Evolutionary conservation across 1,140 invertebrate genomes (phyloP).

Genomic region (Ceratosolen solmsi): DNA sequence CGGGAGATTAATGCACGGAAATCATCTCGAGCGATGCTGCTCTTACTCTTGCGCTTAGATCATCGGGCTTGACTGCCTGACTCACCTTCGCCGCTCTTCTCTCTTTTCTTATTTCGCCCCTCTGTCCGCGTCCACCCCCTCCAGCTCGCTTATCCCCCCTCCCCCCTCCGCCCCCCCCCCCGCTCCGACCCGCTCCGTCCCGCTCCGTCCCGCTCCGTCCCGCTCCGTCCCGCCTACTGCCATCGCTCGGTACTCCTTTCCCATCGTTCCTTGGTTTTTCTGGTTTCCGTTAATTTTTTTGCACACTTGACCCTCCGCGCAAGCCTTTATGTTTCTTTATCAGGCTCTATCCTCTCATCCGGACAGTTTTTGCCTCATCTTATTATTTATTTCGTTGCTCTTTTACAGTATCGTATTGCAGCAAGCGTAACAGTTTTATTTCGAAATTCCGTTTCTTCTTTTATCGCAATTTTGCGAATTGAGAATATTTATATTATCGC

Average conservation of each 20-base stretch:
- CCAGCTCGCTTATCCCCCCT: neutral
- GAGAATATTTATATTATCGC: neutral
- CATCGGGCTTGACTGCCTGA: conserved; percentile 12
- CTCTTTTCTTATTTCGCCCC: conserved; percentile 18
- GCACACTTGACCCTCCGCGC: conserved; percentile 38
- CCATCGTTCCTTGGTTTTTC: conserved; percentile 26
- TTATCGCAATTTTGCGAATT: neutral
- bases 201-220: too few relatives aligned
- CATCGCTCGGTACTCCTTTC: too few relatives aligned
- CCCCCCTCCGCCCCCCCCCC: too few relatives aligned
- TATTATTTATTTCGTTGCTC: conserved; percentile 7
- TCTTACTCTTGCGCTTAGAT: neutral
- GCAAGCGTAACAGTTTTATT: neutral
- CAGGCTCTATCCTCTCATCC: conserved; percentile 49
- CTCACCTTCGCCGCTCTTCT: conserved; percentile 35
- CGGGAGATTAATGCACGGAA: conserved; percentile 30
- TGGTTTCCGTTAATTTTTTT: conserved; percentile 53
- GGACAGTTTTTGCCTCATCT: neutral
- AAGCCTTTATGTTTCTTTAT: conserved; percentile 51
- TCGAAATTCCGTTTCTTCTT: neutral
- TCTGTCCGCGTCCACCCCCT: neutral
- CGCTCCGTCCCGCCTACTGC: too few relatives aligned
- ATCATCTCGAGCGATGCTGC: neutral
- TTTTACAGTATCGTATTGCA: neutral
- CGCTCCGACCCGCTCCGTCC: too few relatives aligned